Base-by-base conservation (phyloP, 2,888 invertebrate species). In the Miltochrista miniata region DNA sequence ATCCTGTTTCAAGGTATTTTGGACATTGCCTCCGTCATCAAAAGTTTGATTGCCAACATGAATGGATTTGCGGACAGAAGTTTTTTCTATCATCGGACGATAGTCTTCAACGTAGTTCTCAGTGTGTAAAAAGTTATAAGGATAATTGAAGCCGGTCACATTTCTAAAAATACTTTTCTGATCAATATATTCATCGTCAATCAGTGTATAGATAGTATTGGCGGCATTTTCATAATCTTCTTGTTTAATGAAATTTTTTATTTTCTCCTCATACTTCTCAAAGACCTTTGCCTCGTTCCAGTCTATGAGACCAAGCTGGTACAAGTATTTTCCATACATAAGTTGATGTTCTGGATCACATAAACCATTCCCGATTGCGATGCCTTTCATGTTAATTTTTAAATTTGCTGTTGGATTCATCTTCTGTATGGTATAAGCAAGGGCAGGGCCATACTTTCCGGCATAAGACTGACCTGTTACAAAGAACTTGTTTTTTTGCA, bases 1-100 rank as follows among this genome's bases (percentile, higher is more conserved):
- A 80, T 98, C 98, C 36, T 91, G 85, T 59, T 93, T 93, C 15
- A 98, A 82, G 76, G 95, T 92, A 7, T 90, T 70, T 76, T 97
- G 96, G 0, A 98, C 98, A 55, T 81, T 74, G 36, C 87, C 80
- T 46, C 93, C 93, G 15, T 92, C 92, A 68, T 95, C 90, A 76
- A 96, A 98, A 0, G 95, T 92, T 18, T 93, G 81, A 65, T 96
- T 95, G 1, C 98, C 98, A 0, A 98, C 98, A 79, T 98, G 98
- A 52, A 98, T 95, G 0, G 95, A 94, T 45, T 91, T 93, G 1
- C 97, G 92, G 0, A 96, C 93, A 38, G 92, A 88, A 40, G 85
- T 83, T 35, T 88, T 89, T 68, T 96, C 95, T 57, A 95, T 82
- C 92, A 93, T 96, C 0, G 92, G 87, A 0, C 93, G 90, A 83